phyloP scores from a whole-genome alignment of 2,888 invertebrate genomes.

The Acheta domesticus region DNA sequence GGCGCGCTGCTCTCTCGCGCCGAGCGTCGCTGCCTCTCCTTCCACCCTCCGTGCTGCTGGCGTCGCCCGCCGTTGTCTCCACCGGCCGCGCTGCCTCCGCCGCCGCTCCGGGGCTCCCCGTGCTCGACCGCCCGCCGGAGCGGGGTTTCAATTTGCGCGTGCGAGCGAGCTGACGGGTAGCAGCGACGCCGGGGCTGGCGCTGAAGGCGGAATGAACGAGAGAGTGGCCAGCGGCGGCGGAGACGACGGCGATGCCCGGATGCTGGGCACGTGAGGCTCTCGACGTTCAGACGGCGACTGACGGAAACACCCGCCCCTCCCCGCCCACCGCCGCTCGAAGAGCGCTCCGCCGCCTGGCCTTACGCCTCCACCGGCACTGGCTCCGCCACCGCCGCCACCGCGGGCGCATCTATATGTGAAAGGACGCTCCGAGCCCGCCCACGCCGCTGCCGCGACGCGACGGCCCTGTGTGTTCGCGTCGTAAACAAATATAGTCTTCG shows the following conservation, averaged over 20 bases:
- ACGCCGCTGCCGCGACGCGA: not conserved
- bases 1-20: too few relatives aligned
- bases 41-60: too few relatives aligned
- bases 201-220: not conserved
- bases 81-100: too few relatives aligned
- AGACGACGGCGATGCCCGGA: not conserved
- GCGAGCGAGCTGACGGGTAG: too few relatives aligned
- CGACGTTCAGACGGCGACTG: conserved; percentile 18
- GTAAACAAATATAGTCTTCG: conserved; percentile 18
- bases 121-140: too few relatives aligned
- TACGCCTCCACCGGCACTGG: not conserved
- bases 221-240: not conserved
- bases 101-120: too few relatives aligned
- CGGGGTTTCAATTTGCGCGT: too few relatives aligned
- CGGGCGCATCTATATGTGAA: not conserved
- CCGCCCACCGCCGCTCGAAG: not conserved
- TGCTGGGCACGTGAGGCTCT: not conserved
- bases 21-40: too few relatives aligned
- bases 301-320: not conserved
- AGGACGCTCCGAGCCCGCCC: not conserved
- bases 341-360: too few relatives aligned
- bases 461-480: not conserved
- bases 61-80: too few relatives aligned
- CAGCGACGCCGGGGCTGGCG: too few relatives aligned
- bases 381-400: not conserved